Conservation (phyloP, 30 jellyfish, hydroid and myxozoan genomes). For the Rhopilema esculentum region DNA sequence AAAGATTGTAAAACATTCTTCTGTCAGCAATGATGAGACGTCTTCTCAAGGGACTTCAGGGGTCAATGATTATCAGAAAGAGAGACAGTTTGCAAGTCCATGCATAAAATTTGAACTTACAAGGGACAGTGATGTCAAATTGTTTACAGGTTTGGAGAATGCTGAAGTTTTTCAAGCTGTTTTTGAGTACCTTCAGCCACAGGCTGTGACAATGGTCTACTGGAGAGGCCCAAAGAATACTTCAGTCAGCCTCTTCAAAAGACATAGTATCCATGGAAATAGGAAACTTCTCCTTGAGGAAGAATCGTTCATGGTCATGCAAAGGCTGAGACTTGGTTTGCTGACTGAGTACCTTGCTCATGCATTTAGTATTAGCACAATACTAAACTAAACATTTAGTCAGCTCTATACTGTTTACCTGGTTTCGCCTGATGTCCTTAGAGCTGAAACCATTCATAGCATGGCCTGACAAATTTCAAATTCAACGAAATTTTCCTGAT, state of each 20-base stretch:
- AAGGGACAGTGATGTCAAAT: slow-evolving; percentile 21
- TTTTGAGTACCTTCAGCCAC: not conserved
- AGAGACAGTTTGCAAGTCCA: not conserved
- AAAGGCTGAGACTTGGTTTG: slow-evolving; percentile 20
- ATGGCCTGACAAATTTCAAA: slow-evolving; percentile 44
- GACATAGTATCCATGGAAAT: slow-evolving; percentile 7
- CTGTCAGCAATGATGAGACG: not conserved
- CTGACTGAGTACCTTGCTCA: slow-evolving; percentile 27
- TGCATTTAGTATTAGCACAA: slow-evolving; percentile 7
- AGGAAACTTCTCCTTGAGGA: slow-evolving; percentile 20
- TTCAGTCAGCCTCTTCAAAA: not conserved
- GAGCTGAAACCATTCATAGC: slow-evolving; percentile 14
- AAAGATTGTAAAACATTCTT: not conserved
- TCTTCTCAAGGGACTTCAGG: not conserved
- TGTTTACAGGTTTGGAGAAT: slow-evolving; percentile 18
- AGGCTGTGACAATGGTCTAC: slow-evolving; percentile 8
- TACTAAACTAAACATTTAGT: no score
- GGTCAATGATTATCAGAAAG: not conserved
- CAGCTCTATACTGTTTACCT: slow-evolving; percentile 17
- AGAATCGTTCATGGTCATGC: slow-evolving; percentile 16
- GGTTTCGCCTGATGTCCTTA: slow-evolving; percentile 31
- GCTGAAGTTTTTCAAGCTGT: not conserved
- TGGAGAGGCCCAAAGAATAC: slow-evolving; percentile 28
- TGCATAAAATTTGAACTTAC: slow-evolving; percentile 13
- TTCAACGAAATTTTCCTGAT: slow-evolving; percentile 25